Evolutionary conservation across 2,888 invertebrate species (phyloP), one percentile per base, ranked within the genome.

Genomic region (Metallyticus violacea): DNA sequence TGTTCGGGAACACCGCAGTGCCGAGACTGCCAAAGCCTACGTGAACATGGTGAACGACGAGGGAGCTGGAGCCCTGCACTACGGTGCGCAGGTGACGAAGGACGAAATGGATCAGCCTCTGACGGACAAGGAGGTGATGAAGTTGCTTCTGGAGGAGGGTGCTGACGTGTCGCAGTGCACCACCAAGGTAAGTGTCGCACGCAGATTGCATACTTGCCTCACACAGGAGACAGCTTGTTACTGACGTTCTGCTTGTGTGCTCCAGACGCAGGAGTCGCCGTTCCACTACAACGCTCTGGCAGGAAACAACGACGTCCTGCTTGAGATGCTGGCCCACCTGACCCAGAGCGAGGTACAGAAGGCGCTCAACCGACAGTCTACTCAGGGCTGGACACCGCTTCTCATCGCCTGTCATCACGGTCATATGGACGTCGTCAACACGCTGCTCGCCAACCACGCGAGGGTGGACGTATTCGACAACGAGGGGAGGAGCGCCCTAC

Each of bases 381-480:
- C 96, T 87, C 96, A 98, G 88, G 97, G 99, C 7, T 99, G 99
- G 99, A 99, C 99, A 0, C 99, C 99, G 22, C 93, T 99, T 89
- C 93, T 99, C 85, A 98, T 99, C 89, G 99, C 99, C 26, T 97
- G 99, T 90, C 96, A 99, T 91, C 95, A 97, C 91, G 99, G 99
- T 6, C 99, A 99, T 91, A 96, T 97, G 93, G 97, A 98, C 90
- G 95, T 99, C 89, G 98, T 99, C 79, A 97, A 94, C 90, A 97
- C 97, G 88, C 93, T 99, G 86, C 93, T 99, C 87, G 94, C 96
- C 77, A 98, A 99, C 92, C 98, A 99, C 91, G 99, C 99, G 7
- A 95, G 99, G 91, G 99, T 99, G 26, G 99, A 99, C 91, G 99
- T 99, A 0, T 99, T 99, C 91, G 99, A 99, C 91, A 96, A 95